Conservation (phyloP, 1,140 invertebrate species). For the Lepidurus arcticus region DNA sequence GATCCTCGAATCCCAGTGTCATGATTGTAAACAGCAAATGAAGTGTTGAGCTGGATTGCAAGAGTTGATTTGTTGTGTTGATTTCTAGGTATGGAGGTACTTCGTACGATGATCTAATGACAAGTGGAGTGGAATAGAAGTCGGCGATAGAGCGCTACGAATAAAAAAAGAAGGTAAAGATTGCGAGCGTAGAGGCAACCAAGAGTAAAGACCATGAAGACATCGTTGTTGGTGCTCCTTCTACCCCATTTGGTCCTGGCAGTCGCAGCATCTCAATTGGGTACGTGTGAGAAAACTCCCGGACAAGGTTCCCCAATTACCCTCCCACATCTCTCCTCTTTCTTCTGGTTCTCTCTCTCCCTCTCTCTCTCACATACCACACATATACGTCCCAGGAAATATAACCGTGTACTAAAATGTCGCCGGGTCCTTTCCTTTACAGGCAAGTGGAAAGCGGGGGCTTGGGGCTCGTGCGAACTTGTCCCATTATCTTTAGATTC, state of each 20-base stretch:
- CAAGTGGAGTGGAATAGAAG: not conserved
- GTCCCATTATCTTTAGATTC: not conserved
- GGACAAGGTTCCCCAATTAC: not conserved
- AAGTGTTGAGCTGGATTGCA: no score
- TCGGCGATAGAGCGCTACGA: not conserved
- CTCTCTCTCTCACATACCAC: not conserved
- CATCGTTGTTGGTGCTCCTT: slow-evolving; percentile 10
- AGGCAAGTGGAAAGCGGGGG: slow-evolving; percentile 17
- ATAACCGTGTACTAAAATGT: slow-evolving; percentile 13
- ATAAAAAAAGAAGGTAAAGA: slow-evolving; percentile 12
- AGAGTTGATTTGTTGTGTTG: not conserved
- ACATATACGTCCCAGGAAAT: not conserved
- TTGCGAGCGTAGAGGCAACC: slow-evolving; percentile 12
- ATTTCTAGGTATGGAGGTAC: slow-evolving; percentile 2
- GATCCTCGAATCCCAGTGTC: no score
- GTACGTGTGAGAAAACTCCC: not conserved
- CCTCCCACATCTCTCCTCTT: not conserved
- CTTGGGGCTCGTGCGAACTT: not conserved
- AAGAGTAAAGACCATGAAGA: slow-evolving; percentile 13
- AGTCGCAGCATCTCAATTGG: slow-evolving; percentile 21
- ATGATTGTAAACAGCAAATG: no score
- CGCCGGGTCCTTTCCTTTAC: not conserved
- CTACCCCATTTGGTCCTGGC: slow-evolving; percentile 4
- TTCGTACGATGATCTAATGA: slow-evolving; percentile 5
- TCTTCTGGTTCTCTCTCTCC: not conserved